Percentiles rank a stretch among this genome's conserved stretches.
Evolutionary conservation across 2,113 vertebrate species (phyloP).

Genomic region (Parus major): DNA sequence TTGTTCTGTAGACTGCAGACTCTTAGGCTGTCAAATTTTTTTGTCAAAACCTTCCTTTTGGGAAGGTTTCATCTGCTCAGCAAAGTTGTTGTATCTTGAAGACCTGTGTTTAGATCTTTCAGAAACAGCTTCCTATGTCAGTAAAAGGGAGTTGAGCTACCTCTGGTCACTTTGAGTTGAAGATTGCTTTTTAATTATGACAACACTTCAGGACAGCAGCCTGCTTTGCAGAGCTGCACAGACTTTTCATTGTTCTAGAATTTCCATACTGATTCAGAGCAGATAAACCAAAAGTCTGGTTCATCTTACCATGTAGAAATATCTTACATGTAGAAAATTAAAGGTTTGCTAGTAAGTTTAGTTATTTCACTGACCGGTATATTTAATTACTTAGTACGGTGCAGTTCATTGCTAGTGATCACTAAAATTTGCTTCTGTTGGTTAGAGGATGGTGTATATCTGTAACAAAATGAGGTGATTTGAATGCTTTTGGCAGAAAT

Average conservation of each 20-base stretch:
- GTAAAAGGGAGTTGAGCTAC: background rate
- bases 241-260: background rate
- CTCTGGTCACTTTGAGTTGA: background rate
- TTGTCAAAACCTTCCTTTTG: background rate
- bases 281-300: background rate
- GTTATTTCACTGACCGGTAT: background rate
- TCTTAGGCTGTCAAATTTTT: background rate
- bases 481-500: background rate
- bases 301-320: background rate
- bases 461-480: background rate
- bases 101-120: background rate
- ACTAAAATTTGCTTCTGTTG: background rate
- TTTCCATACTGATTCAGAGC: background rate
- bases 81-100: background rate
- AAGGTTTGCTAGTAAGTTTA: background rate
- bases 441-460: background rate
- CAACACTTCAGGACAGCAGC: background rate
- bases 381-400: background rate
- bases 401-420: background rate
- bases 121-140: background rate
- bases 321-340: background rate
- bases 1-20: background rate
- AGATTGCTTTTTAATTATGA: background rate
- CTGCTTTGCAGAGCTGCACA: background rate
- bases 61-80: background rate